Evolutionary conservation across 1,140 invertebrate species (phyloP).

Genomic region (Aplysia californica): DNA sequence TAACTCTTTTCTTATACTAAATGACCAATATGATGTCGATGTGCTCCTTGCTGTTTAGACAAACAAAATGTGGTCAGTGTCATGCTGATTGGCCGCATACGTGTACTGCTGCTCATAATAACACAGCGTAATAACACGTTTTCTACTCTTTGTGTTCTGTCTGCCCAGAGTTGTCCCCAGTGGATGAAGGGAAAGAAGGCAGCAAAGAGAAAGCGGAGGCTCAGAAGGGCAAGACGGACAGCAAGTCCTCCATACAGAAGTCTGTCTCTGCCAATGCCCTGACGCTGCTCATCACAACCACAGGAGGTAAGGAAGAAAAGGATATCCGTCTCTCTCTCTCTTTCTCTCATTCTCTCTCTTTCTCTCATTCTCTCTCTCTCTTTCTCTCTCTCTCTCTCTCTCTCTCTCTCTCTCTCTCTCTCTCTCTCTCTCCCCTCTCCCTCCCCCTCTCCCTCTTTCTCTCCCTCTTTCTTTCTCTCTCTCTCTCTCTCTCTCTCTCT

Average conservation of each 20-base stretch:
- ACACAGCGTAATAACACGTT: no score
- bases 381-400: background rate
- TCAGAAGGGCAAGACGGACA: background rate
- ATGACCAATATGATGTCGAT: no score
- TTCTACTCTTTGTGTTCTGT: no score
- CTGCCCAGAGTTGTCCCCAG: constrained; percentile 26
- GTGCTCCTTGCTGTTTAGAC: no score
- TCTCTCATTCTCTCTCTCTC: background rate
- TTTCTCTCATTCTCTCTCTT: background rate
- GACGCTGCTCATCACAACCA: constrained; percentile 18
- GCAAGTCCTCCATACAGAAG: constrained; percentile 20
- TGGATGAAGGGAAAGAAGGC: constrained; percentile 25
- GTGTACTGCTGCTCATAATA: no score
- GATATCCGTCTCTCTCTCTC: background rate
- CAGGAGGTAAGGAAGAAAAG: constrained; percentile 7
- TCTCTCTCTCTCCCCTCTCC: background rate
- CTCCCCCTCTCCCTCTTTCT: background rate
- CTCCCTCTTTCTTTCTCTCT: background rate
- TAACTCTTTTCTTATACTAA: no score
- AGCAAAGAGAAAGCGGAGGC: constrained; percentile 13
- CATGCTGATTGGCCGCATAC: no score
- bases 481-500: background rate
- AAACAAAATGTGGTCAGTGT: no score
- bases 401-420: background rate
- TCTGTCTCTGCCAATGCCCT: constrained; percentile 28